Evolutionary conservation across 2,113 vertebrate species (phyloP).

Genomic region (Riparia riparia): DNA sequence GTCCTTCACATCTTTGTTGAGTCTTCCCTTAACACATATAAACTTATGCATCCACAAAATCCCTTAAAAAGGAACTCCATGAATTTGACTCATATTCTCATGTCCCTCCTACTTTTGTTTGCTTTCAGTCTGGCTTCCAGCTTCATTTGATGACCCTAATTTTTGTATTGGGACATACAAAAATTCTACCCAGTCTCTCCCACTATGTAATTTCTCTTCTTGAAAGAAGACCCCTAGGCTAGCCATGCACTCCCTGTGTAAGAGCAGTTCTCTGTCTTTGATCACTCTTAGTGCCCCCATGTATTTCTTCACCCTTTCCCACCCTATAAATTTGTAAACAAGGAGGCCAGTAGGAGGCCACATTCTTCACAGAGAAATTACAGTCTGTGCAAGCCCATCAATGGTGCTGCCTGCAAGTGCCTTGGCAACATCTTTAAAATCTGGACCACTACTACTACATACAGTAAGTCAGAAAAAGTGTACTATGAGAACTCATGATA

Average conservation of each 20-base stretch:
- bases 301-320: not conserved
- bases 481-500: not conserved
- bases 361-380: not conserved
- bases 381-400: not conserved
- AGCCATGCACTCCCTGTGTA: not conserved
- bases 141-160: not conserved
- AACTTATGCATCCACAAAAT: not conserved
- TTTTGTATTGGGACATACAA: not conserved
- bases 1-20: not conserved
- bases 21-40: not conserved
- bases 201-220: not conserved
- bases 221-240: not conserved
- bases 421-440: not conserved
- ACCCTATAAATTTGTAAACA: not conserved
- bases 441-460: not conserved
- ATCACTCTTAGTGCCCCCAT: not conserved
- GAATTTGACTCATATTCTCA: not conserved
- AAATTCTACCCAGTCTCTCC: not conserved
- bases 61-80: not conserved
- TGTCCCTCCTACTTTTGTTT: not conserved
- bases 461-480: not conserved
- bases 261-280: not conserved
- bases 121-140: not conserved
- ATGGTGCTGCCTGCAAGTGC: not conserved
- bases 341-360: not conserved